A percentile compares a stretch with the other conserved stretches of the same genome.
Evolutionary conservation across 2,113 vertebrate genomes (phyloP).

Genomic region (Chaetodon auriga): DNA sequence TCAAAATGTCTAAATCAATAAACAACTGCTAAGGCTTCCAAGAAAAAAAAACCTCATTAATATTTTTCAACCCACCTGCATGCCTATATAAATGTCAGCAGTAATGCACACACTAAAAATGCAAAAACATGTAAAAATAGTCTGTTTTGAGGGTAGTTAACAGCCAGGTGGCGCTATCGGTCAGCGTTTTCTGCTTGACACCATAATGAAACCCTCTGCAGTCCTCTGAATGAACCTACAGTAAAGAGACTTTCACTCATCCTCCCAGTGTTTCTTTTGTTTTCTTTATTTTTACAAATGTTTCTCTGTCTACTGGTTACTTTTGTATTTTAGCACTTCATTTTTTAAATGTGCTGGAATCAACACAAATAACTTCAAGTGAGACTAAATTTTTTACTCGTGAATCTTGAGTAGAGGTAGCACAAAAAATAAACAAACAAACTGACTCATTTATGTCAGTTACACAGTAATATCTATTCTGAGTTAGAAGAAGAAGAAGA

Average conservation of each 20-base stretch:
- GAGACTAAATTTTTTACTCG: not conserved
- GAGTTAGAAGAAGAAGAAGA: too few relatives aligned
- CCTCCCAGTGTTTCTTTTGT: not conserved
- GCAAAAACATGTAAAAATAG: not conserved
- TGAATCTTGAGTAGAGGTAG: not conserved
- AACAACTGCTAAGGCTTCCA: not conserved
- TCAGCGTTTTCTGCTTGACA: slow-evolving; percentile 5
- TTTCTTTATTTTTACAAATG: slow-evolving; percentile 1
- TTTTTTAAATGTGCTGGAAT: not conserved
- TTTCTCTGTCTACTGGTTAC: not conserved
- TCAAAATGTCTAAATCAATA: not conserved
- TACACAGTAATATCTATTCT: not conserved
- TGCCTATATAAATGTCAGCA: not conserved
- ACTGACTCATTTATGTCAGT: not conserved
- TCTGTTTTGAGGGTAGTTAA: not conserved
- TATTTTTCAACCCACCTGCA: not conserved
- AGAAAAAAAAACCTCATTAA: too few relatives aligned
- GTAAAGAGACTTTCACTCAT: not conserved
- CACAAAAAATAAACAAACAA: not conserved
- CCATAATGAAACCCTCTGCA: not conserved
- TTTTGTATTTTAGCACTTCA: not conserved
- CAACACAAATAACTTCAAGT: not conserved
- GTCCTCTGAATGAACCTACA: not conserved
- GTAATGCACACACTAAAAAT: not conserved
- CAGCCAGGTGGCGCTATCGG: slow-evolving; percentile 62